Conservation (phyloP, 2,113 vertebrate genomes). For the Acanthisitta chloris region DNA sequence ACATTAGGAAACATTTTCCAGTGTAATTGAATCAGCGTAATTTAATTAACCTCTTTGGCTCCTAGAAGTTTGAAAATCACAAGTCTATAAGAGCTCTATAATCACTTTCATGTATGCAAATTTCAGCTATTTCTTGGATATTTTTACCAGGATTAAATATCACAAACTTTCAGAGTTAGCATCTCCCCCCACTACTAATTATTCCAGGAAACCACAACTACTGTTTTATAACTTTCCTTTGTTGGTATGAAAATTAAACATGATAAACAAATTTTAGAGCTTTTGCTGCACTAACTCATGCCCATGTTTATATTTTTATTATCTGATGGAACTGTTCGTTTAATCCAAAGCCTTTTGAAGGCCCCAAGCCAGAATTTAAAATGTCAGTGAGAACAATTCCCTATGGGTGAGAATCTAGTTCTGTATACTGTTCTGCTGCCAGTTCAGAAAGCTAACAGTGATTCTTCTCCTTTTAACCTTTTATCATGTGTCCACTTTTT, state of each 20-base stretch:
- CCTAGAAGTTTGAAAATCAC: not conserved
- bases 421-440: not conserved
- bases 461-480: not conserved
- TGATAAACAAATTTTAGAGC: not conserved
- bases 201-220: not conserved
- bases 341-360: not conserved
- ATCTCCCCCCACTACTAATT: not conserved
- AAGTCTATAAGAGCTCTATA: not conserved
- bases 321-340: not conserved
- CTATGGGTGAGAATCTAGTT: not conserved
- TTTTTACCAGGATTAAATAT: not conserved
- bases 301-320: not conserved
- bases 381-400: not conserved
- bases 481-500: not conserved
- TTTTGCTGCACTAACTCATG: not conserved
- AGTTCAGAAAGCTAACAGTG: not conserved
- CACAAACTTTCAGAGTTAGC: not conserved
- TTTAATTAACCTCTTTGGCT: not conserved
- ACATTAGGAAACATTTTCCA: not conserved
- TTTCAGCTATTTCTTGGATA: not conserved
- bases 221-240: not conserved
- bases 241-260: not conserved
- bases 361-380: not conserved
- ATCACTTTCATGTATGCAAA: not conserved
- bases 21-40: not conserved